These are phyloP conservation scores for Erebia ligea DNA, from an alignment of 2,888 invertebrate genomes.

Conservation along the genomic window DNA sequence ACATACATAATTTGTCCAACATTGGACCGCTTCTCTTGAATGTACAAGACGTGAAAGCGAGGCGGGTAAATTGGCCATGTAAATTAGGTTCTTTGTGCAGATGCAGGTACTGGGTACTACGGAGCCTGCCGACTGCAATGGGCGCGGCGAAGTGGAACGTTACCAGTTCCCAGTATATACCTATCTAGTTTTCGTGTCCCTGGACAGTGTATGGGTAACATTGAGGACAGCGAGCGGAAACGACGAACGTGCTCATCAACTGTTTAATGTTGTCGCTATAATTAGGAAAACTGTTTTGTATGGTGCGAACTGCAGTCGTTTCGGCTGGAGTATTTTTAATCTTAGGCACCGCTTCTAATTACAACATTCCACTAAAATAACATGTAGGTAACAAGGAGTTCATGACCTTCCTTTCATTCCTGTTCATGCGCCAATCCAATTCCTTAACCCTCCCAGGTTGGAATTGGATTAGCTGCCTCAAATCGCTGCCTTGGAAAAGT, in stretches of 20 bases:
- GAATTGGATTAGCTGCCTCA: too few relatives aligned
- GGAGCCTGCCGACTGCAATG: slow-evolving; percentile 61
- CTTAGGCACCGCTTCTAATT: not conserved
- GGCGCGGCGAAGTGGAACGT: slow-evolving; percentile 68
- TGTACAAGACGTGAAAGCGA: slow-evolving; percentile 35
- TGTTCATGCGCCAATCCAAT: too few relatives aligned
- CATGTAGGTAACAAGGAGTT: not conserved
- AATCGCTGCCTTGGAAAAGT: too few relatives aligned
- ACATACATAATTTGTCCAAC: slow-evolving; percentile 32
- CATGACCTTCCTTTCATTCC: too few relatives aligned
- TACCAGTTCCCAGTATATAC: slow-evolving; percentile 49
- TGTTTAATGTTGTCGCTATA: slow-evolving; percentile 45
- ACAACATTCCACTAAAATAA: not conserved
- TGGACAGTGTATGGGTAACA: slow-evolving; percentile 62
- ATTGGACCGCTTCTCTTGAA: slow-evolving; percentile 31
- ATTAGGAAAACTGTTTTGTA: slow-evolving; percentile 34
- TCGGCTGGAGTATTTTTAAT: slow-evolving; percentile 15
- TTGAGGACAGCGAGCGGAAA: slow-evolving; percentile 70
- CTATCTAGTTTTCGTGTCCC: slow-evolving; percentile 22
- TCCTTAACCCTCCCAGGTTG: too few relatives aligned
- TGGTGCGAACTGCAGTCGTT: slow-evolving; percentile 15
- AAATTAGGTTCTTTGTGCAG: slow-evolving; percentile 43
- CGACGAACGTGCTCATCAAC: slow-evolving; percentile 56
- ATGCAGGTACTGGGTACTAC: slow-evolving; percentile 38
- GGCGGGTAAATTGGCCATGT: slow-evolving; percentile 34